Percentiles rank a stretch among this genome's conserved stretches.
phyloP scores from a whole-genome alignment of 2,113 vertebrate genomes.

The Dryoscopus gambensis region DNA sequence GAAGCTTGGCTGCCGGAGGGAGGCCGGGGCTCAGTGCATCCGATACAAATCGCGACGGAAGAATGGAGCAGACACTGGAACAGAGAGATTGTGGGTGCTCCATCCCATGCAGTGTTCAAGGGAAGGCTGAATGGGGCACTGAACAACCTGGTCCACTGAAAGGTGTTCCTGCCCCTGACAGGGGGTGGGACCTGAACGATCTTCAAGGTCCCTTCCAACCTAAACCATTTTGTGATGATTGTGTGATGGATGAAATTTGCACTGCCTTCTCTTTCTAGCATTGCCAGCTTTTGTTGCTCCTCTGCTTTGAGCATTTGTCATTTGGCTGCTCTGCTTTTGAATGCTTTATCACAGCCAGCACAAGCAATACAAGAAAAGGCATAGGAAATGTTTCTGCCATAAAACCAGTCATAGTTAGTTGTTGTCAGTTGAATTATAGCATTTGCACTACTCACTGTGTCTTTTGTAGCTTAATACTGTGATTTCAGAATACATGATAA shows the following conservation, averaged over 20 bases:
- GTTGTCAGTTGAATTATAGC: not conserved
- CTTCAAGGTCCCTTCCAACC: not conserved
- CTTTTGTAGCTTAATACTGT: not conserved
- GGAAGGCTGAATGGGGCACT: not conserved
- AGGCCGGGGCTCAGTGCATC: not conserved
- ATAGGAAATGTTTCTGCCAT: not conserved
- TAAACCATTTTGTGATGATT: not conserved
- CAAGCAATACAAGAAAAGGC: not conserved
- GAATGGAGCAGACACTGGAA: rapidly evolving
- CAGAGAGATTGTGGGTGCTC: not conserved
- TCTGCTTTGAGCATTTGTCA: rapidly evolving
- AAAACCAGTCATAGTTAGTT: rapidly evolving
- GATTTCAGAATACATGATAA: rapidly evolving
- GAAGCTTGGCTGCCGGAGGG: not conserved
- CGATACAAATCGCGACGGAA: rapidly evolving
- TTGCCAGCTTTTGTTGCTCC: not conserved
- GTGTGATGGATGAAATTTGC: not conserved
- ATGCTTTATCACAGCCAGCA: rapidly evolving
- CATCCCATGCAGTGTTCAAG: too few relatives aligned
- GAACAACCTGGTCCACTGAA: too few relatives aligned
- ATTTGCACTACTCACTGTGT: rapidly evolving
- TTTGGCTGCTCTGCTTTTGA: not conserved
- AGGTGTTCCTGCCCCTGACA: not conserved
- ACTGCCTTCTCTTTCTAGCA: rapidly evolving
- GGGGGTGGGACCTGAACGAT: not conserved